phyloP scores from a whole-genome alignment of 2,113 vertebrate species.

The Cynoglossus semilaevis region DNA sequence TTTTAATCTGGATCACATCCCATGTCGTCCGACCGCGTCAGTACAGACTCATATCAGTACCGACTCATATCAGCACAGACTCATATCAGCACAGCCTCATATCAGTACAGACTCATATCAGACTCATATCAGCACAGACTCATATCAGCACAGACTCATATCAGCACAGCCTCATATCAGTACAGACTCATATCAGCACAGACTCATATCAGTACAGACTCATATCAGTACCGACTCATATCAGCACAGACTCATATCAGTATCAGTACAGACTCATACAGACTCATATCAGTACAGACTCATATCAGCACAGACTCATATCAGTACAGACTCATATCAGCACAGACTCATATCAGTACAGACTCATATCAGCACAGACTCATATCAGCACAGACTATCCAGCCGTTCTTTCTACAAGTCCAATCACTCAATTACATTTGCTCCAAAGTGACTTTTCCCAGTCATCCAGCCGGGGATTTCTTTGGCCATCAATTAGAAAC shows the following conservation, averaged over 20 bases:
- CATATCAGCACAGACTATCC: conserved; percentile 60
- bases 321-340: no score
- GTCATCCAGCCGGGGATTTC: conserved; percentile 86
- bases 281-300: no score
- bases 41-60: conserved; percentile 34
- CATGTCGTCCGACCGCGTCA: no score
- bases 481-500: conserved; percentile 93
- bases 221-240: no score
- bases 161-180: conserved; percentile 57
- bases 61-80: conserved; percentile 60
- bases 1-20: no score
- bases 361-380: conserved; percentile 19
- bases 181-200: conserved; percentile 57
- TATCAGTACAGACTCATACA: no score
- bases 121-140: conserved; percentile 58
- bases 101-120: conserved; percentile 60
- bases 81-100: conserved; percentile 56
- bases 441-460: conserved; percentile 92
- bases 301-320: no score
- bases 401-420: conserved; percentile 74
- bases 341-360: no score
- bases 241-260: no score
- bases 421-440: conserved; percentile 94
- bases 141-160: conserved; percentile 57
- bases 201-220: conserved; percentile 32